Conservation (phyloP, 1,140 invertebrate genomes). For the Neuroterus valhalla region DNA sequence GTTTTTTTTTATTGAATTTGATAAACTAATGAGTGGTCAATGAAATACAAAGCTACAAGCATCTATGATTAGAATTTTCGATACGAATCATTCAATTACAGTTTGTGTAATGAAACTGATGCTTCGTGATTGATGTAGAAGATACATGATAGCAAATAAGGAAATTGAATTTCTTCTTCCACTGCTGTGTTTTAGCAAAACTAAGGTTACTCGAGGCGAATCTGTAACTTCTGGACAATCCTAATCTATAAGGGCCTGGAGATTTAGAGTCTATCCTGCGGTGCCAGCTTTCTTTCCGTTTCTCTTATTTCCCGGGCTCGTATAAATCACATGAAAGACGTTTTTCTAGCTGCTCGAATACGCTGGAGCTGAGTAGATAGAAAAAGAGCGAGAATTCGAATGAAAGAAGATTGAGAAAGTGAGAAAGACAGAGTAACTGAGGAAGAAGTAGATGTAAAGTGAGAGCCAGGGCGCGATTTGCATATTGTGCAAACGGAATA, state of each 20-base stretch:
- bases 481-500: slow-evolving; percentile 70
- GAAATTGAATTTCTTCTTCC: background rate
- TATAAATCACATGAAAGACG: slow-evolving; percentile 69
- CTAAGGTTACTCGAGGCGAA: background rate
- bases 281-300: slow-evolving; percentile 50
- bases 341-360: slow-evolving; percentile 54
- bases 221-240: slow-evolving; percentile 34
- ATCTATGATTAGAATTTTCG: too few species aligned
- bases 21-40: too few species aligned
- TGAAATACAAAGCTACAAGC: too few species aligned
- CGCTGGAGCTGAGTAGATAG: slow-evolving; percentile 48
- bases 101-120: too few species aligned
- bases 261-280: slow-evolving; percentile 61
- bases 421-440: slow-evolving; percentile 33
- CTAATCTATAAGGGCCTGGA: slow-evolving; percentile 50
- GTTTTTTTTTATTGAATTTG: too few species aligned
- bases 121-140: too few species aligned
- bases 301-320: slow-evolving; percentile 57
- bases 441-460: slow-evolving; percentile 35
- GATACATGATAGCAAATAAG: background rate
- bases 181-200: background rate
- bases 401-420: slow-evolving; percentile 43
- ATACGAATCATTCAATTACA: too few species aligned
- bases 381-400: slow-evolving; percentile 49
- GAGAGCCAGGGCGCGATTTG: slow-evolving; percentile 59